Conservation (phyloP, 2,888 invertebrate species). For the Nasonia oneida region DNA sequence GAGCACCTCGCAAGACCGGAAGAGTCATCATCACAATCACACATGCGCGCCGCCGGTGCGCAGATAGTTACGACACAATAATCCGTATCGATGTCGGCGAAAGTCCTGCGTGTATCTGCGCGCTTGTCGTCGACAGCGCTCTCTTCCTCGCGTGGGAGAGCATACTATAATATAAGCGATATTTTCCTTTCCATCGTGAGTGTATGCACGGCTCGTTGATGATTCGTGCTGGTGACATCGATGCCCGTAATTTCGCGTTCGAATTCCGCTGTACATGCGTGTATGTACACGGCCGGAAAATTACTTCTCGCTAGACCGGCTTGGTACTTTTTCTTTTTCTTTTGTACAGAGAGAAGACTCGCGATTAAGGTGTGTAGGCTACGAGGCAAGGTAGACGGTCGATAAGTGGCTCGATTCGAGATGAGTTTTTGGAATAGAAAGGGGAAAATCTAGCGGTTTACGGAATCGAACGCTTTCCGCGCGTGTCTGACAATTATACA, state of each 20-base stretch:
- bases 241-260: conserved; percentile 44
- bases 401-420: not conserved
- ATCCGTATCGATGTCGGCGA: conserved; percentile 65
- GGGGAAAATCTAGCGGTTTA: not conserved
- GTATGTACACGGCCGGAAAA: conserved; percentile 37
- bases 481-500: too few relatives aligned
- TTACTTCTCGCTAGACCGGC: not conserved
- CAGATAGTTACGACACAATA: conserved; percentile 61
- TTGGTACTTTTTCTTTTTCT: not conserved
- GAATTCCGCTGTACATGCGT: not conserved
- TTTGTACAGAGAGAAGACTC: not conserved
- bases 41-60: not conserved
- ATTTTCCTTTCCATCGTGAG: conserved; percentile 26
- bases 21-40: conserved; percentile 30
- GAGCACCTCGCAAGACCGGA: conserved; percentile 44
- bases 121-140: not conserved
- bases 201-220: not conserved
- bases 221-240: conserved; percentile 39
- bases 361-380: not conserved
- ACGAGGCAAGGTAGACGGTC: not conserved
- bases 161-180: conserved; percentile 10
- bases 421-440: not conserved
- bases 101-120: conserved; percentile 48
- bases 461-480: too few relatives aligned
- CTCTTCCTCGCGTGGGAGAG: not conserved